Evolutionary conservation across 1,140 invertebrate genomes (phyloP), one percentile per base, ranked within the genome.

Genomic region (Zophobas atratus): DNA sequence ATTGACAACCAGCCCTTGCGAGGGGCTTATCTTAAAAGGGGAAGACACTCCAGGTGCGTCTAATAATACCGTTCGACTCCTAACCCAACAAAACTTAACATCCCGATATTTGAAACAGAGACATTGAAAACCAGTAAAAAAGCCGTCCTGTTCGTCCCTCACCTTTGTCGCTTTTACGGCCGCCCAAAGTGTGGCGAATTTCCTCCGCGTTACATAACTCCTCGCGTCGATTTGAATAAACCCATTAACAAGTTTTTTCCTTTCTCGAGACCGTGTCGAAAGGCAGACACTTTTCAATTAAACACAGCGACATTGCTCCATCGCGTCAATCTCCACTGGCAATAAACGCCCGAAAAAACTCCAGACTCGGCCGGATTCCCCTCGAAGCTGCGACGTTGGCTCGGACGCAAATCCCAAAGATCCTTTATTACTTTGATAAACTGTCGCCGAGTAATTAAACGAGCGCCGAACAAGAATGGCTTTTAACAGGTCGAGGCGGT

Each of bases 231-330:
- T 43, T 43, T 41, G 38, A 67, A 67, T 67, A 43, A 43, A 3
- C 39, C 20, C 41, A 20, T 43, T 43, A 67, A 8, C 6, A 20
- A 20, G 6, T 67, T 67, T 60, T 60, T 43, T 67, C 39, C 34
- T 39, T 67, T 67, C 60, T 43, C 20, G 60, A 67, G 60, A 67
- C 38, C 60, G 60, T 67, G 60, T 41, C 60, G 60, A 67, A 67
- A 67, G 60, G 39, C 60, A 43, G 60, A 67, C 60, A 43, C n/a
- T 41, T 67, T 67, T 67, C 39, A 67, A 67, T 67, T 67, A 67
- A 67, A 67, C 60, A 67, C 39, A 67, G 39, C 60, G 60, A 67
- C 60, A 67, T 43, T 67, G 60, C 60, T 20, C 43, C 60, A 67
- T 67, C 60, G 32, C 43, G 60, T 67, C 60, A 63, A 38, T 63